phyloP scores from a whole-genome alignment of 2,113 vertebrate species.

The Ophiodon elongatus region DNA sequence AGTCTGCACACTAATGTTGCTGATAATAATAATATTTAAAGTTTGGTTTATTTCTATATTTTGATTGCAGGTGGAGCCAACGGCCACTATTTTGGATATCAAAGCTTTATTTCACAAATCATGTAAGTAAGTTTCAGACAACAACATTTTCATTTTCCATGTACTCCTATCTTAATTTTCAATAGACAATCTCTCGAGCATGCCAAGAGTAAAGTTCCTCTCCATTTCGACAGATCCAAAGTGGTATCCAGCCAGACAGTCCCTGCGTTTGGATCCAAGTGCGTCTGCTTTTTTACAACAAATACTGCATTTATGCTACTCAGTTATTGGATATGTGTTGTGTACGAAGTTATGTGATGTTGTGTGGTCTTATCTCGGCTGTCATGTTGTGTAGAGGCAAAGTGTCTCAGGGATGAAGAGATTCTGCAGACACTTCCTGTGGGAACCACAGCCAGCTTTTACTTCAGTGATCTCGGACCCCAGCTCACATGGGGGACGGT shows the following conservation, averaged over 20 bases:
- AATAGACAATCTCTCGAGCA: background rate
- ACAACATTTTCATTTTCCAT: background rate
- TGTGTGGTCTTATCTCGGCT: slow-evolving; percentile 6
- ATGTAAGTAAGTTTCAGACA: slow-evolving; percentile 82
- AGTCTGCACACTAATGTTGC: background rate
- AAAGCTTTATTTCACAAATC: slow-evolving; percentile 93
- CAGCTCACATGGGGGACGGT: slow-evolving; percentile 98
- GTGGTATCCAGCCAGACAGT: slow-evolving; percentile 94
- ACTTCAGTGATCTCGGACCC: slow-evolving; percentile 94
- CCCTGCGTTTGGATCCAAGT: slow-evolving; percentile 93
- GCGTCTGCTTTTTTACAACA: slow-evolving; percentile 61
- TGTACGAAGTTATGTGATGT: background rate
- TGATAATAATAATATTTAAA: background rate
- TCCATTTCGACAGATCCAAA: slow-evolving; percentile 86
- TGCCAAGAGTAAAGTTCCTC: slow-evolving; percentile 4
- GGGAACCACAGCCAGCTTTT: slow-evolving; percentile 94
- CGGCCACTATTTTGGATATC: slow-evolving; percentile 91
- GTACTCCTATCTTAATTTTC: background rate
- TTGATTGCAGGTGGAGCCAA: slow-evolving; percentile 90
- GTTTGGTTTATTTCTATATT: slow-evolving; percentile 13
- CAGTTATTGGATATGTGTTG: background rate
- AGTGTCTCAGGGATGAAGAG: slow-evolving; percentile 92
- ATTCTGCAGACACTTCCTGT: slow-evolving; percentile 93
- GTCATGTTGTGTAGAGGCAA: slow-evolving; percentile 85
- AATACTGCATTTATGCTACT: slow-evolving; percentile 1